These are phyloP conservation scores for Cuniculus paca DNA, from an alignment of 2,797 vertebrate genomes.

Conservation along the genomic window DNA sequence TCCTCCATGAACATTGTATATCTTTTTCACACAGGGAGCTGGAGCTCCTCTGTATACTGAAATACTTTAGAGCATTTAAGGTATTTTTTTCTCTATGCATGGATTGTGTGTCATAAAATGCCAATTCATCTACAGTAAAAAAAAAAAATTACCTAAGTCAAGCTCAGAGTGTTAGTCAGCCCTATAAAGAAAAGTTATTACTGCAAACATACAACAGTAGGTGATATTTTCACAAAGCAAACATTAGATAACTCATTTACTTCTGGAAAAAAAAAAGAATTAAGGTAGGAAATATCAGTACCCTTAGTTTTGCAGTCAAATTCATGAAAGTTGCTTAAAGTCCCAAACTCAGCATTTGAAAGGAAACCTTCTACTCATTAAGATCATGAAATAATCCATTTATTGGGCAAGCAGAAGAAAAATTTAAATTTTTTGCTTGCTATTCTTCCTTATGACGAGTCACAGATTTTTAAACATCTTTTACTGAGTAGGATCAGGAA, in stretches of 20 bases:
- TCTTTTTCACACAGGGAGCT: background rate
- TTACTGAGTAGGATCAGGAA: conserved; percentile 24
- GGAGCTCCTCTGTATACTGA: background rate
- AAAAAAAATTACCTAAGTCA: background rate
- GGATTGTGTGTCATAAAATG: background rate
- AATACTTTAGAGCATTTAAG: background rate
- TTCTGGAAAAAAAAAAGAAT: background rate
- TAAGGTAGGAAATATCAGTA: background rate
- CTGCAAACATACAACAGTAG: background rate
- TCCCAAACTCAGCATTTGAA: background rate
- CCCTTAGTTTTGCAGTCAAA: background rate
- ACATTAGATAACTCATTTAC: background rate
- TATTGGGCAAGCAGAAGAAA: conserved; percentile 39
- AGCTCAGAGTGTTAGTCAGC: background rate
- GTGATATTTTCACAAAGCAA: background rate
- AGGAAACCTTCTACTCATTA: background rate
- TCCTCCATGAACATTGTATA: background rate
- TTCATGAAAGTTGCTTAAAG: background rate
- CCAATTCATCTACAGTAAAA: background rate
- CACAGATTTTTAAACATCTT: conserved; percentile 34
- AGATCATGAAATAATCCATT: background rate
- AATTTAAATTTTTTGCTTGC: background rate
- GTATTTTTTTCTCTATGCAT: background rate
- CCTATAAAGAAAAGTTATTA: background rate
- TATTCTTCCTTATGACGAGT: conserved; percentile 19